These are phyloP conservation scores for Percopsis transmontana DNA, from an alignment of 2,113 vertebrate genomes.

Conservation along the genomic window DNA sequence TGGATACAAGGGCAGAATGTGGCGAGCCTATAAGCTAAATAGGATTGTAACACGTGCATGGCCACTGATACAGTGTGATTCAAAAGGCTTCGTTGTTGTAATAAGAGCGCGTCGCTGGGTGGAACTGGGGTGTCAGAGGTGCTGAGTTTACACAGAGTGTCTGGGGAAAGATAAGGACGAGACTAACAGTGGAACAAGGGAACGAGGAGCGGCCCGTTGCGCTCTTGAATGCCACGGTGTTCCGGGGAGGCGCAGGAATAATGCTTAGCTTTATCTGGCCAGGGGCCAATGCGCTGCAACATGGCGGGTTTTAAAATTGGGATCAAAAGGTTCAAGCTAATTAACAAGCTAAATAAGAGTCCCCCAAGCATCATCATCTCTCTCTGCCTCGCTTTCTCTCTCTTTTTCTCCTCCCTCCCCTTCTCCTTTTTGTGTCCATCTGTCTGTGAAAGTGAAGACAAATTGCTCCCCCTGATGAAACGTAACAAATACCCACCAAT, in stretches of 20 bases:
- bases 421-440: conserved; percentile 25
- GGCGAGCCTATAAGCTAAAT: too few relatives aligned
- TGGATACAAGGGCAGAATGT: conserved; percentile 75
- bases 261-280: conserved; percentile 72
- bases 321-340: conserved; percentile 82
- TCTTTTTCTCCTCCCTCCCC: conserved; percentile 24
- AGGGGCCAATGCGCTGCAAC: conserved; percentile 58
- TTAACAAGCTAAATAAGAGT: conserved; percentile 80
- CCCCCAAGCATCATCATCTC: conserved; percentile 54
- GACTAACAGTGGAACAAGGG: conserved; percentile 10
- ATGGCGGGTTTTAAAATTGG: conserved; percentile 77
- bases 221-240: conserved; percentile 49
- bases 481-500: conserved; percentile 45
- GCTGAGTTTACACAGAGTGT: conserved; percentile 60
- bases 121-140: conserved; percentile 50
- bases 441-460: conserved; percentile 41
- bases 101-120: conserved; percentile 35
- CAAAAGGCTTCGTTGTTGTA: conserved; percentile 63
- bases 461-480: conserved; percentile 48
- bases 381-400: conserved; percentile 27
- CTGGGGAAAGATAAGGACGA: conserved; percentile 63
- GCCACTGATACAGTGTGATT: conserved; percentile 51
- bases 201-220: conserved; percentile 32
- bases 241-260: conserved; percentile 68
- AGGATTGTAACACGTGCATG: conserved; percentile 65